Conservation (phyloP, 2,113 vertebrate genomes). For the Mus pahari region DNA sequence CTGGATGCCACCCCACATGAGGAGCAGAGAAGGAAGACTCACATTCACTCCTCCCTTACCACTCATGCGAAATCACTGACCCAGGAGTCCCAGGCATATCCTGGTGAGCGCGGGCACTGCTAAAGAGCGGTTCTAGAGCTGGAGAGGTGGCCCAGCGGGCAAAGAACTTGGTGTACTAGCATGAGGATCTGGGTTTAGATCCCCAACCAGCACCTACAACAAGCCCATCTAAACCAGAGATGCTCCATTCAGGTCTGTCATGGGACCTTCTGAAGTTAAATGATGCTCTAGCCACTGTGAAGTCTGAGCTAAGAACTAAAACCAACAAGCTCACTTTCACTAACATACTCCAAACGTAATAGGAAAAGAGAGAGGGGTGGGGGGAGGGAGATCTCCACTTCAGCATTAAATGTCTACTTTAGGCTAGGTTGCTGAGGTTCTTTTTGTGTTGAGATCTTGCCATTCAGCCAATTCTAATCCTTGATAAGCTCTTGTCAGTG, state of each 20-base stretch:
- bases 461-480: conserved; percentile 20
- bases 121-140: background rate
- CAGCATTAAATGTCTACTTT: conserved; percentile 30
- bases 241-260: background rate
- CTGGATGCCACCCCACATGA: background rate
- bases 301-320: conserved; percentile 40
- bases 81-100: background rate
- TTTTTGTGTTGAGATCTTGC: conserved; percentile 31
- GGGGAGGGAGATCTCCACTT: background rate
- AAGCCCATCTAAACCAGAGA: background rate
- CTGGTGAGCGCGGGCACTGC: background rate
- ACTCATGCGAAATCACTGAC: background rate
- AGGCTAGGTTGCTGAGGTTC: background rate
- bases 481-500: conserved; percentile 1
- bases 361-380: conserved; percentile 32
- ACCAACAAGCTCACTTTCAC: background rate
- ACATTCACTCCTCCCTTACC: background rate
- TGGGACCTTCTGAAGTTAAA: conserved; percentile 24
- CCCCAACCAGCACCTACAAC: too few relatives aligned
- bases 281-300: background rate
- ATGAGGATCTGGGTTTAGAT: background rate
- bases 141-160: background rate
- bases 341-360: conserved; percentile 5
- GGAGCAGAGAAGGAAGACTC: background rate
- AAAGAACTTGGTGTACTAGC: too few relatives aligned